Evolutionary conservation across 2,888 invertebrate genomes (phyloP).

Genomic region (Stictocephala bisonia): DNA sequence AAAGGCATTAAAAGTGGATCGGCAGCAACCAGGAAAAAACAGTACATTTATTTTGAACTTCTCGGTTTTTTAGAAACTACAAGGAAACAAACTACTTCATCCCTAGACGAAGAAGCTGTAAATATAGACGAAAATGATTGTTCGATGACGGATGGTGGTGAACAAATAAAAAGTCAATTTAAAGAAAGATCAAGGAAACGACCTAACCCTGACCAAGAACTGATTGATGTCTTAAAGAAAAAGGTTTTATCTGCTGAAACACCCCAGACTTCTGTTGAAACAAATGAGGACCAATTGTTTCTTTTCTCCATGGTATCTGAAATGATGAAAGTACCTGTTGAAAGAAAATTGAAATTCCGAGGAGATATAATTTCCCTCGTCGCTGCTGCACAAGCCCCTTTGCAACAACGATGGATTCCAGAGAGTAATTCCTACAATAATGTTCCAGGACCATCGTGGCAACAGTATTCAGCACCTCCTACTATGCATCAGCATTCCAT

Average conservation of each 20-base stretch:
- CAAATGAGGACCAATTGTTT: background rate
- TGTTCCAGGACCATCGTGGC: conserved; percentile 35
- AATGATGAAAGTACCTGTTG: background rate
- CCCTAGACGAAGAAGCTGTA: background rate
- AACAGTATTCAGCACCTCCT: conserved; percentile 8
- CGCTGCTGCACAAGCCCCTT: background rate
- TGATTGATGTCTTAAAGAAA: too few species aligned
- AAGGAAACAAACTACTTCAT: background rate
- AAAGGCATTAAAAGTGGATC: conserved; percentile 8
- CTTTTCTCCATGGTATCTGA: background rate
- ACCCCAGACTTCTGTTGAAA: background rate
- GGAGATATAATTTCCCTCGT: background rate
- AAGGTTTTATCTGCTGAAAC: too few species aligned
- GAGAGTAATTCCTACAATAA: conserved; percentile 26
- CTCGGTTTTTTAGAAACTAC: conserved; percentile 1
- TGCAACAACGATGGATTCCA: background rate
- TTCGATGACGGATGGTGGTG: background rate
- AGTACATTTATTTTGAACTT: conserved; percentile 13
- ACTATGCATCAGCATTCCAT: conserved; percentile 30
- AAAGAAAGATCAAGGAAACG: background rate
- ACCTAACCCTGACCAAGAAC: too few species aligned
- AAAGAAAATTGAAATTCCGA: background rate
- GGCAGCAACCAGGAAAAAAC: background rate
- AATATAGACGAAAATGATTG: background rate
- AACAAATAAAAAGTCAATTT: background rate